These are phyloP conservation scores for Salarias fasciatus DNA, from an alignment of 2,797 vertebrate species.

Conservation along the genomic window DNA sequence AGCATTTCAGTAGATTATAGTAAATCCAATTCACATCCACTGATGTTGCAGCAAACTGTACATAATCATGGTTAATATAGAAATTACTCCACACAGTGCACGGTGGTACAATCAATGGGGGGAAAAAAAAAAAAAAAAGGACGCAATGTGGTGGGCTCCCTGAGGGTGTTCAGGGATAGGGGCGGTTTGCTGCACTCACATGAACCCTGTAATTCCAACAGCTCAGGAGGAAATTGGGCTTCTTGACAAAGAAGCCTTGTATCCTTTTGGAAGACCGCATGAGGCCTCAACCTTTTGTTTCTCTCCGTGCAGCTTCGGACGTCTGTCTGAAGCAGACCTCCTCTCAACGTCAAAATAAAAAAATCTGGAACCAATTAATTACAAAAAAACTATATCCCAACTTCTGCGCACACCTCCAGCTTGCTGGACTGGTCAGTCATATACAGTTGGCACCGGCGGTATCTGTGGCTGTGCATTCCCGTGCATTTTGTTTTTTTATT, in stretches of 20 bases:
- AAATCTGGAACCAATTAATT: slow-evolving; percentile 61
- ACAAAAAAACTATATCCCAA: slow-evolving; percentile 44
- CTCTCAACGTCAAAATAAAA: slow-evolving; percentile 46
- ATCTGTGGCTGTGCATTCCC: slow-evolving; percentile 23
- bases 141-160: slow-evolving; percentile 11
- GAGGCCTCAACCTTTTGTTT: slow-evolving; percentile 67
- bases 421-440: slow-evolving; percentile 31
- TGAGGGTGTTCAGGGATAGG: slow-evolving; percentile 35
- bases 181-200: slow-evolving; percentile 46
- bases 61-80: neutral
- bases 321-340: slow-evolving; percentile 53
- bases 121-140: too few species aligned
- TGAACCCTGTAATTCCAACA: slow-evolving; percentile 52
- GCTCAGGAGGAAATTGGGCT: slow-evolving; percentile 62
- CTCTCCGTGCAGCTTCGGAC: slow-evolving; percentile 47
- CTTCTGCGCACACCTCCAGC: slow-evolving; percentile 29
- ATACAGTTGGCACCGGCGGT: slow-evolving; percentile 16
- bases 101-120: slow-evolving; percentile 5
- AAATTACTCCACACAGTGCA: neutral
- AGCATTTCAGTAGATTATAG: neutral
- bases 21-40: neutral
- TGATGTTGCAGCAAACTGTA: neutral
- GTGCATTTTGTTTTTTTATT: slow-evolving; percentile 25
- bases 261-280: slow-evolving; percentile 49
- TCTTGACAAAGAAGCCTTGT: slow-evolving; percentile 75